phyloP scores from a whole-genome alignment of 2,113 vertebrate species.

The Lamprologus sp. region DNA sequence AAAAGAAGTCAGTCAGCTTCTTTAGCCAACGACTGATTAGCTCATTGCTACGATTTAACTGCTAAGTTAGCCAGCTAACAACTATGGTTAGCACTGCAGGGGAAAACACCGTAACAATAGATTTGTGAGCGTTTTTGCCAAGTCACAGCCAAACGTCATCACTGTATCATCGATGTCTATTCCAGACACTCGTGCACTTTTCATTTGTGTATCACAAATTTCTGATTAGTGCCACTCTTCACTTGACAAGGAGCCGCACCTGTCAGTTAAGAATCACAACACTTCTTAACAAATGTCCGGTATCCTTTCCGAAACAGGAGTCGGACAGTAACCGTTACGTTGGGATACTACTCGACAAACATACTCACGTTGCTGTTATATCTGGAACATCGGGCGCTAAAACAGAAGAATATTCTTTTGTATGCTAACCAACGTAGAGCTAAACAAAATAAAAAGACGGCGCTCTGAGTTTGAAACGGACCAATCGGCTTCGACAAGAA shows the following conservation, averaged over 20 bases:
- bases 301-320: fast-evolving
- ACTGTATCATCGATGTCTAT: background rate
- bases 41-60: background rate
- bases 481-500: background rate
- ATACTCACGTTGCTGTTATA: background rate
- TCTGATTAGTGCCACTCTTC: background rate
- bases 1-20: background rate
- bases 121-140: background rate
- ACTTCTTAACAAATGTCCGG: background rate
- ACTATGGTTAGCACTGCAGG: background rate
- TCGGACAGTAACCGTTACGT: fast-evolving
- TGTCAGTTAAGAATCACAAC: background rate
- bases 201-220: fast-evolving
- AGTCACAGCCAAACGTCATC: fast-evolving
- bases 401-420: fast-evolving
- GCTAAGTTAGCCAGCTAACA: background rate
- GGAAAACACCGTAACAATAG: background rate
- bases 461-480: slow-evolving; percentile 40
- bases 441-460: background rate
- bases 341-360: fast-evolving
- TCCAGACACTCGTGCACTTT: background rate
- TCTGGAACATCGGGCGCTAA: background rate
- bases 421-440: background rate
- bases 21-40: background rate
- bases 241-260: background rate